These are phyloP conservation scores for Apostichopus leukothele DNA, from an alignment of 53 echinoderm and acorn worm genomes.

Conservation along the genomic window DNA sequence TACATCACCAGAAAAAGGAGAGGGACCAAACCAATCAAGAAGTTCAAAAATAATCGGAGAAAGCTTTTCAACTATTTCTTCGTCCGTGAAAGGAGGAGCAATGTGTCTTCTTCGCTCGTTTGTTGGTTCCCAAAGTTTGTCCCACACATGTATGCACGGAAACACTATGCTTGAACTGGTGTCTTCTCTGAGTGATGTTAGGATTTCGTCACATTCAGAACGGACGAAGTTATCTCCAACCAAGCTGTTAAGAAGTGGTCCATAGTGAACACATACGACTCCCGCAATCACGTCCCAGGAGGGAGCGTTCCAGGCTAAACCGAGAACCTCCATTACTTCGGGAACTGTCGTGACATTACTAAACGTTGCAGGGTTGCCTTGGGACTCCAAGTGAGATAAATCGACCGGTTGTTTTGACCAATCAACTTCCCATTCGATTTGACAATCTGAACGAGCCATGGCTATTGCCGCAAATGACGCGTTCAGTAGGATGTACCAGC, in stretches of 20 bases:
- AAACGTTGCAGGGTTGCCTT: neutral
- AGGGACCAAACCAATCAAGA: slow-evolving; percentile 25
- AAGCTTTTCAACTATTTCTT: neutral
- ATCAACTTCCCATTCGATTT: neutral
- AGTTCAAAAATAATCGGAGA: slow-evolving; percentile 8
- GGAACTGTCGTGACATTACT: neutral
- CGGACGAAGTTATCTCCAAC: neutral
- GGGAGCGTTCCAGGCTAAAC: slow-evolving; percentile 4
- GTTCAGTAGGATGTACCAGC: too few relatives aligned
- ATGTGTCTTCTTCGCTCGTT: neutral
- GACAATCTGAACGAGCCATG: neutral
- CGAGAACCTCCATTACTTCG: neutral
- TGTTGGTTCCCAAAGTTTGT: neutral
- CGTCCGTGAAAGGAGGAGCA: neutral
- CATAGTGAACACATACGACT: neutral
- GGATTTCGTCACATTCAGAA: neutral
- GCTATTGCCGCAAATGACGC: too few relatives aligned
- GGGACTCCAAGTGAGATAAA: too few relatives aligned
- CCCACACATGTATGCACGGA: neutral
- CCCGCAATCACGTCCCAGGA: slow-evolving; percentile 15
- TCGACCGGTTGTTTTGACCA: neutral
- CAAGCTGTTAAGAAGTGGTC: neutral
- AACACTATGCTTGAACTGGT: neutral
- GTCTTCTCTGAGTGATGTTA: neutral
- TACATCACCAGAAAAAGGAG: slow-evolving; percentile 15